A percentile compares a stretch with the other conserved stretches of the same genome.
Evolutionary conservation across 1,140 invertebrate species (phyloP).

Genomic region (Globodera ellingtonae): DNA sequence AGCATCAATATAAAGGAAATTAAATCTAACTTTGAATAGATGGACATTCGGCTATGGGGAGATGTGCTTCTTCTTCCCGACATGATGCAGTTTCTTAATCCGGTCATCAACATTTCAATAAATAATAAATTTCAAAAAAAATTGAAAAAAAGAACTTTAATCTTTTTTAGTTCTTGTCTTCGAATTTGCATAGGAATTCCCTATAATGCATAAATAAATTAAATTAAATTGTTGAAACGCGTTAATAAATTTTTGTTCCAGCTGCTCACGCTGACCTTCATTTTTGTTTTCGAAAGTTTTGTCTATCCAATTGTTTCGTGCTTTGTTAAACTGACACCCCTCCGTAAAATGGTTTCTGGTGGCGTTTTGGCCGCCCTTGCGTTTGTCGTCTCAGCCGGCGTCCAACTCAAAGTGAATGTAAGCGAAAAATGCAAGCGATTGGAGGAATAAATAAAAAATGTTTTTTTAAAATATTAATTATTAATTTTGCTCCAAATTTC

Average conservation of each 20-base stretch:
- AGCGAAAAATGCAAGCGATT: slow-evolving; percentile 68
- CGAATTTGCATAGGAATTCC: not conserved
- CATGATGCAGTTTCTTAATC: slow-evolving; percentile 76
- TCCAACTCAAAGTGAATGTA: slow-evolving; percentile 79
- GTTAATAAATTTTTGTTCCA: not conserved
- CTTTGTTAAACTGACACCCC: slow-evolving; percentile 67
- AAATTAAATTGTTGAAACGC: not conserved
- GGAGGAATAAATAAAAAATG: not conserved
- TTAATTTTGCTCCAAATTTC: too few species aligned
- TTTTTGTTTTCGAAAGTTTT: slow-evolving; percentile 56
- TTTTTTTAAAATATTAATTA: too few species aligned
- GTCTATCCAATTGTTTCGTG: slow-evolving; percentile 53
- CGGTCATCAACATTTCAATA: slow-evolving; percentile 23
- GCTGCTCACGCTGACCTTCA: slow-evolving; percentile 58
- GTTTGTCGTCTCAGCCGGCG: slow-evolving; percentile 82
- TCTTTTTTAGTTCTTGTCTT: too few species aligned
- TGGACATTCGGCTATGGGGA: slow-evolving; percentile 53
- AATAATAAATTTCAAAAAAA: too few species aligned
- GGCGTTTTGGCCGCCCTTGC: slow-evolving; percentile 80
- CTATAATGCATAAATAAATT: not conserved
- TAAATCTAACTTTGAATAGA: slow-evolving; percentile 4
- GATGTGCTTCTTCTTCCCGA: slow-evolving; percentile 75
- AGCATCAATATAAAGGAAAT: too few species aligned
- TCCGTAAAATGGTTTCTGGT: slow-evolving; percentile 79
- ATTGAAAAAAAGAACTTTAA: too few species aligned